Evolutionary conservation across 2,888 invertebrate genomes (phyloP), one percentile per base, ranked within the genome.

Genomic region (Melanophora roralis): DNA sequence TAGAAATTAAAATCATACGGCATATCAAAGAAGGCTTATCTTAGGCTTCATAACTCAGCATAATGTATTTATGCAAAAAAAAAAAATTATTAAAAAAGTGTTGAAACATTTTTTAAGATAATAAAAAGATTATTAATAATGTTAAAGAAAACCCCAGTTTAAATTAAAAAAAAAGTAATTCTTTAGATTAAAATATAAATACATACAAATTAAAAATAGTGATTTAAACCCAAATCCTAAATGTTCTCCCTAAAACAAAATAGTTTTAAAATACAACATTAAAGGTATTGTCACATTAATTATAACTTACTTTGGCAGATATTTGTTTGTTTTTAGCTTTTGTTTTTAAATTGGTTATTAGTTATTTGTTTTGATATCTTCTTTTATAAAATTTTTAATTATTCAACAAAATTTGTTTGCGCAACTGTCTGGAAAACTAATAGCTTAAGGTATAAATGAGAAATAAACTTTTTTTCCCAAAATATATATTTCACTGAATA

Each of bases 21-120:
- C 83, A 83, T 84, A 83, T 82, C 81, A 84, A 80, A 45, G 32
- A 43, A 65, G 36, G 51, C 53, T 67, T 69, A 64, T 67, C 16
- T 23, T 59, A 67, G 51, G 51, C 59, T 67, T 49, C 59, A 64
- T 65, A 78, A 76, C 51, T 62, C 45, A 51, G 71, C 73, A 72
- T 69, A 68, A 32, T n/a, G 40, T 9, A 40, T 32, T 27, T 53
- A 51, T 60, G 75, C 59, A 51, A 23, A 14, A 16, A 19, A 32
- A 12, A 27, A 19, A 6, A 32, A 45, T 23, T 23, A 64, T 5
- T 27, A 32, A 34, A 11, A 32, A 49, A 77, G 53, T 23, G 57
- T 67, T 55, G 43, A 53, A 60, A 62, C 47, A 49, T 43, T 67
- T 60, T 36, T 53, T n/a, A 51, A 40, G 34, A 34, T 34, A 47